Percentiles rank a stretch among this genome's conserved stretches.
These are phyloP conservation scores for Drosophila elegans DNA, from an alignment of 1,140 invertebrate species.

Conservation along the genomic window DNA sequence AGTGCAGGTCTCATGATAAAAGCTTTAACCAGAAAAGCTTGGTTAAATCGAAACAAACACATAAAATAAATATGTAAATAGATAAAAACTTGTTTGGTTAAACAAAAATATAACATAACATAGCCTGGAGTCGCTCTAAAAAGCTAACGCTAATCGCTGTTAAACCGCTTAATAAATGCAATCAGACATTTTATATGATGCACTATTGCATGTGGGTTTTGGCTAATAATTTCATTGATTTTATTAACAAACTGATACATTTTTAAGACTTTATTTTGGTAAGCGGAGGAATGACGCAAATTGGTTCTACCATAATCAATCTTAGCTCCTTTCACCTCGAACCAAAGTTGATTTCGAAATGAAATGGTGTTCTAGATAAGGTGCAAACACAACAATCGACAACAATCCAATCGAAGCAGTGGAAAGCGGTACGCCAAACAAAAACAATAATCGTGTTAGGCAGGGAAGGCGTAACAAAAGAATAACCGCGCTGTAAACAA, in stretches of 20 bases:
- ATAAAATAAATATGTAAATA: conserved; percentile 8
- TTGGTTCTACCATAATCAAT: conserved; percentile 22
- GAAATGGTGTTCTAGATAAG: conserved; percentile 29
- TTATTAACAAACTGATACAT: too few species aligned
- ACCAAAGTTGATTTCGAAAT: conserved; percentile 17
- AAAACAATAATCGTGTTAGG: conserved; percentile 40
- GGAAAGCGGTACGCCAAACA: conserved; percentile 15
- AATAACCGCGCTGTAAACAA: conserved; percentile 33
- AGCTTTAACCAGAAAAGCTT: conserved; percentile 2
- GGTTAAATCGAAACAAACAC: background rate
- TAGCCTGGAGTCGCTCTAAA: background rate
- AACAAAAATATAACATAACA: background rate
- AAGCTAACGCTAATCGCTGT: background rate
- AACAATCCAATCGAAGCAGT: conserved; percentile 18
- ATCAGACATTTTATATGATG: too few species aligned
- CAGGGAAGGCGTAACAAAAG: conserved; percentile 29
- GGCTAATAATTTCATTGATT: too few species aligned
- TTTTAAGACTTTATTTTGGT: background rate
- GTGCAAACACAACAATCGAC: conserved; percentile 7
- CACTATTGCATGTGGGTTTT: too few species aligned
- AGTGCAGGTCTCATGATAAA: conserved; percentile 1
- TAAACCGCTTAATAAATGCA: background rate
- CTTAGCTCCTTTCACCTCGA: conserved; percentile 8
- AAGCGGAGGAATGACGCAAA: conserved; percentile 22
- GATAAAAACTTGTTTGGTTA: conserved; percentile 18